Percentiles rank a stretch among this genome's conserved stretches.
Conservation (phyloP, 2,113 vertebrate species). For the Nycticorax nycticorax region DNA sequence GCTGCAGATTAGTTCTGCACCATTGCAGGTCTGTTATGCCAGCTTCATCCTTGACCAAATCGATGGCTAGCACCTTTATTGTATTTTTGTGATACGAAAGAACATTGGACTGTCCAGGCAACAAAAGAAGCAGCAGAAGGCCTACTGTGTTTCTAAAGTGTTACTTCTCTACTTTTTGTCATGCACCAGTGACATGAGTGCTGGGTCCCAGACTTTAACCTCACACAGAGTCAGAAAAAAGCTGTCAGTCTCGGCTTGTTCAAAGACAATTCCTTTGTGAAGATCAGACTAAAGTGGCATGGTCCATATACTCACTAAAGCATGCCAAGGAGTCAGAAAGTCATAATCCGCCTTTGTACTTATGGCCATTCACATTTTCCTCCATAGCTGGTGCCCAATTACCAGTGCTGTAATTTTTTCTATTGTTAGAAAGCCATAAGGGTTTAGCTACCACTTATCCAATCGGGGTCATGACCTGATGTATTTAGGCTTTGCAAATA, state of each 20-base stretch:
- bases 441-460: constrained; percentile 80
- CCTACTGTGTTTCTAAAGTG: constrained; percentile 74
- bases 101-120: constrained; percentile 69
- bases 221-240: constrained; percentile 74
- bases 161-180: constrained; percentile 73
- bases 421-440: constrained; percentile 73
- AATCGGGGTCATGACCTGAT: constrained; percentile 79
- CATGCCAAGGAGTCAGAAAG: constrained; percentile 73
- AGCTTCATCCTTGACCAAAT: constrained; percentile 79
- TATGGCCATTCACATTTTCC: constrained; percentile 67
- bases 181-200: constrained; percentile 81
- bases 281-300: constrained; percentile 74
- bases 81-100: constrained; percentile 74
- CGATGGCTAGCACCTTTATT: constrained; percentile 77
- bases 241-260: constrained; percentile 81
- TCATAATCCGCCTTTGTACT: constrained; percentile 72
- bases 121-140: constrained; percentile 59
- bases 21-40: constrained; percentile 80
- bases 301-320: constrained; percentile 76
- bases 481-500: constrained; percentile 75
- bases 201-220: constrained; percentile 61
- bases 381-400: constrained; percentile 61
- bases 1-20: constrained; percentile 87
- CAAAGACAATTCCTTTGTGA: constrained; percentile 79
- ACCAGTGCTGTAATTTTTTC: constrained; percentile 64